These are phyloP conservation scores for Phrynosoma platyrhinos DNA, from an alignment of 2,113 vertebrate genomes.

Conservation along the genomic window DNA sequence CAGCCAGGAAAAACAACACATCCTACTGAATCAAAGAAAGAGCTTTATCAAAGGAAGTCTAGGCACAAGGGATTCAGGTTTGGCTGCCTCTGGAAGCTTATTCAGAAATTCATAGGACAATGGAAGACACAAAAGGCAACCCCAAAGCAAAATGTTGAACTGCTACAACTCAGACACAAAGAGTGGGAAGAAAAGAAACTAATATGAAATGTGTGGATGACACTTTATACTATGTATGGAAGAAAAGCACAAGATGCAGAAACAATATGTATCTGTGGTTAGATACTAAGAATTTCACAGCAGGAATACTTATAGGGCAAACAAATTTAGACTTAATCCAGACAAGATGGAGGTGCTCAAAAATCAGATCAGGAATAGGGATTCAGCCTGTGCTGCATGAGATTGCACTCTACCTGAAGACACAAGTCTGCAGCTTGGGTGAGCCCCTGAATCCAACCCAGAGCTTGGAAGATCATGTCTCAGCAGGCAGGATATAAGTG, in stretches of 20 bases:
- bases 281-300: background rate
- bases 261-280: background rate
- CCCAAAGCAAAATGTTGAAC: background rate
- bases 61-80: conserved; percentile 54
- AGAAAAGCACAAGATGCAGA: background rate
- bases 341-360: no score
- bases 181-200: background rate
- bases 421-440: no score
- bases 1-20: conserved; percentile 46
- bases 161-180: background rate
- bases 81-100: conserved; percentile 42
- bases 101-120: conserved; percentile 52
- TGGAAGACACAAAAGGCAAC: background rate
- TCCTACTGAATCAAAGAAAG: conserved; percentile 66
- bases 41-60: conserved; percentile 61
- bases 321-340: no score
- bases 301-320: no score
- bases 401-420: no score
- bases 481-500: no score
- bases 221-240: background rate
- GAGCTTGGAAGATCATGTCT: no score
- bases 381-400: no score
- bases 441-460: no score
- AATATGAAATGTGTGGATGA: background rate
- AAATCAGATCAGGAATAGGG: no score